A percentile compares a stretch with the other conserved stretches of the same genome.
Conservation (phyloP, 2,888 invertebrate species). For the Clivina fossor region DNA sequence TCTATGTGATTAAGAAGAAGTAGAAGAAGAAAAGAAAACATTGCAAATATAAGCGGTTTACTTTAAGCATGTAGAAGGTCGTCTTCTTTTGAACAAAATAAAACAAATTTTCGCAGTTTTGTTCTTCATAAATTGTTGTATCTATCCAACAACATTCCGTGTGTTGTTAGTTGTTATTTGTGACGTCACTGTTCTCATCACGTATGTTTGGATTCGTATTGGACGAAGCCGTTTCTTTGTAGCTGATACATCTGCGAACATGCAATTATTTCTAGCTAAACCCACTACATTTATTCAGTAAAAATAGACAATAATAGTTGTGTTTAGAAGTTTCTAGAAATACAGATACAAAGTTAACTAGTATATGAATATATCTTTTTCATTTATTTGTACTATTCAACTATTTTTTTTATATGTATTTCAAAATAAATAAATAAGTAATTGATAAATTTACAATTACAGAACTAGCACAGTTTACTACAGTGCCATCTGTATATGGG, state of each 20-base stretch:
- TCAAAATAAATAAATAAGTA: too few relatives aligned
- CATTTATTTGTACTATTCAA: too few relatives aligned
- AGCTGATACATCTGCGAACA: constrained; percentile 24
- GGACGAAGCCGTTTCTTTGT: constrained; percentile 24
- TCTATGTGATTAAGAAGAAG: constrained; percentile 14
- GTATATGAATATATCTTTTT: too few relatives aligned
- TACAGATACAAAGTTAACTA: too few relatives aligned
- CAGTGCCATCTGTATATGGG: too few relatives aligned
- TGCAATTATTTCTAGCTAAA: too few relatives aligned
- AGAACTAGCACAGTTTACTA: too few relatives aligned
- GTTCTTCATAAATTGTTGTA: constrained; percentile 33
- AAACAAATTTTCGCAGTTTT: constrained; percentile 30
- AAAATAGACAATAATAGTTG: too few relatives aligned
- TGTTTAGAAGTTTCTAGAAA: too few relatives aligned
- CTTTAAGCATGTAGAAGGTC: constrained; percentile 33
- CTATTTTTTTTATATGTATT: too few relatives aligned
- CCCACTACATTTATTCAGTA: too few relatives aligned
- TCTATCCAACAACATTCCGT: constrained; percentile 31
- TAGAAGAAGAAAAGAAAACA: constrained; percentile 15
- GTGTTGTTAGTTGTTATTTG: constrained; percentile 29
- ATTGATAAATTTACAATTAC: too few relatives aligned
- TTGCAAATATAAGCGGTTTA: constrained; percentile 28
- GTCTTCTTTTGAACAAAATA: constrained; percentile 31
- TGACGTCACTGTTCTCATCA: constrained; percentile 30
- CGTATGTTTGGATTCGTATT: constrained; percentile 16